These are phyloP conservation scores for Illadopsis cleaveri DNA, from an alignment of 2,113 vertebrate genomes.

Conservation along the genomic window DNA sequence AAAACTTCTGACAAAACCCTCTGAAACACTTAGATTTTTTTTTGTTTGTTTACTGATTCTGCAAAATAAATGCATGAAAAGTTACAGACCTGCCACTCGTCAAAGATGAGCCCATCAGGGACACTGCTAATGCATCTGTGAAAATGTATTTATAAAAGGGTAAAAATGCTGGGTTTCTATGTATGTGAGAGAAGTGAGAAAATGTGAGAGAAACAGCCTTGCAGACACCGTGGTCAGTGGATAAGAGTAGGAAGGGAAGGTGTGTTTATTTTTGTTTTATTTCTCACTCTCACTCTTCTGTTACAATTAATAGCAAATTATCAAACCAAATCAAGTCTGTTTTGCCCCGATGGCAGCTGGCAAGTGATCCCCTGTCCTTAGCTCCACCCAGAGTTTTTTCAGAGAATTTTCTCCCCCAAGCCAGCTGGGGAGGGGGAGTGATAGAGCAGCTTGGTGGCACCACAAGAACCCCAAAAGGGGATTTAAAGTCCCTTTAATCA, in stretches of 20 bases:
- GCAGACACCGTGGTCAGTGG: neutral
- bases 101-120: neutral
- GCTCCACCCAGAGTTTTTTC: neutral
- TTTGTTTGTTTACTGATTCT: no score
- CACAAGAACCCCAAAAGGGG: neutral
- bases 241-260: neutral
- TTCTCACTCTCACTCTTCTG: neutral
- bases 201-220: neutral
- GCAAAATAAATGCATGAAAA: no score
- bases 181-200: neutral
- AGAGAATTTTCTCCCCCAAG: neutral
- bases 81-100: neutral
- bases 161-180: neutral
- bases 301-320: neutral
- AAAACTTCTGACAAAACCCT: neutral
- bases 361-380: neutral
- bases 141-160: neutral
- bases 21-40: no score
- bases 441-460: neutral
- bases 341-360: neutral
- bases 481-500: neutral
- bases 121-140: neutral
- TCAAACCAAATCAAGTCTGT: neutral
- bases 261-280: neutral
- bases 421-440: accelerated